These are phyloP conservation scores for Callocephalon fimbriatum DNA, from an alignment of 2,113 vertebrate genomes.

Conservation along the genomic window DNA sequence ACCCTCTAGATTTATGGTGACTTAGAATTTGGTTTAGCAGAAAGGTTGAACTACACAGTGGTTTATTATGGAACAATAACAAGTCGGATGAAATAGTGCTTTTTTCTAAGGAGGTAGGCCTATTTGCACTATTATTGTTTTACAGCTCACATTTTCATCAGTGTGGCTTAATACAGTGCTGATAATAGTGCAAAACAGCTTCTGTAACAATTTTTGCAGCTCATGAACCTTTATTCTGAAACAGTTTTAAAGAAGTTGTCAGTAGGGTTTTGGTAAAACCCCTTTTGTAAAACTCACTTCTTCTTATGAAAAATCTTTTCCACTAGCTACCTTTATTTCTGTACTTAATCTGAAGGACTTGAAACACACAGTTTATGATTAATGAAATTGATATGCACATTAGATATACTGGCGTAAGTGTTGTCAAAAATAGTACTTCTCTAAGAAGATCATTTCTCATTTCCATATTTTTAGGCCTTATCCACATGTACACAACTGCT, in stretches of 20 bases:
- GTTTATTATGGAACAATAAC: neutral
- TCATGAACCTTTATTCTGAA: conserved; percentile 26
- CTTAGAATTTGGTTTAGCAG: neutral
- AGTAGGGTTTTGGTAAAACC: neutral
- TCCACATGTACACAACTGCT: neutral
- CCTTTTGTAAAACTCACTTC: neutral
- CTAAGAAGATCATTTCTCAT: conserved; percentile 14
- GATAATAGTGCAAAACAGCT: conserved; percentile 9
- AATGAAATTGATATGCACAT: neutral
- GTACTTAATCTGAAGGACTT: conserved; percentile 1
- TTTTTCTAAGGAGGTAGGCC: neutral
- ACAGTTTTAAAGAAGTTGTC: conserved; percentile 2
- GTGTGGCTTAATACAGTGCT: neutral
- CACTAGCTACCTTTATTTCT: conserved; percentile 14
- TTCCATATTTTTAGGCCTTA: neutral
- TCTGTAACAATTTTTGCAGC: conserved; percentile 6
- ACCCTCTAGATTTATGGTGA: neutral
- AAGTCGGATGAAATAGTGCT: neutral
- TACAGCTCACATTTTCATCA: neutral
- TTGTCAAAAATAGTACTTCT: neutral
- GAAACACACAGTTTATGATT: conserved; percentile 14
- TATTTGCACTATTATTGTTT: neutral
- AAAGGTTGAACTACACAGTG: neutral
- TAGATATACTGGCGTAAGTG: neutral
- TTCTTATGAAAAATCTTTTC: conserved; percentile 14